Percentiles rank a stretch among this genome's conserved stretches.
Conservation (phyloP, 1,140 invertebrate genomes). For the Acyrthosiphon pisum region DNA sequence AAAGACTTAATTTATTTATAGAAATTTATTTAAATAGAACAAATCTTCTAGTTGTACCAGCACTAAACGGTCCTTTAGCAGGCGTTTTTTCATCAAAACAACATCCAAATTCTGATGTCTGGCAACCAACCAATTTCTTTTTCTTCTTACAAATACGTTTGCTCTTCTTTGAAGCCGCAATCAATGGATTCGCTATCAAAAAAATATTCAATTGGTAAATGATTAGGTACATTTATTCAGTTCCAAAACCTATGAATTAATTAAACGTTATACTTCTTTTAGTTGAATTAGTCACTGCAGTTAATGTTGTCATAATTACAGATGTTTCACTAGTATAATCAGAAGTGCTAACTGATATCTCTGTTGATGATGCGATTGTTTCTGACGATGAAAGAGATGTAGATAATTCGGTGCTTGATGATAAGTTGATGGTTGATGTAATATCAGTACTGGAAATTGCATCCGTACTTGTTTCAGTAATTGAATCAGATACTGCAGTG, state of each 20-base stretch:
- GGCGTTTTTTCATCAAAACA: slow-evolving; percentile 85
- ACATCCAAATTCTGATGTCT: slow-evolving; percentile 80
- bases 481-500: background rate
- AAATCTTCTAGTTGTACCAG: slow-evolving; percentile 66
- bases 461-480: background rate
- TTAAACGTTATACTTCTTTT: slow-evolving; percentile 32
- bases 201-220: background rate
- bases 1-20: background rate
- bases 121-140: slow-evolving; percentile 71
- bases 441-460: background rate
- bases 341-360: slow-evolving; percentile 11
- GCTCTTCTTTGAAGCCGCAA: slow-evolving; percentile 62
- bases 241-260: background rate
- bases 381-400: background rate
- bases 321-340: slow-evolving; percentile 21
- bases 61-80: slow-evolving; percentile 84
- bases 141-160: slow-evolving; percentile 69
- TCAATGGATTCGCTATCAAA: background rate
- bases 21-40: background rate
- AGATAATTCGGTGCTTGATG: background rate
- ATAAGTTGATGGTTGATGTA: background rate
- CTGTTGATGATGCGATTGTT: background rate
- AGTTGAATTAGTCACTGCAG: background rate
- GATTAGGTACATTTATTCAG: background rate
- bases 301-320: background rate